These are phyloP conservation scores for Thyatira batis DNA, from an alignment of 2,888 invertebrate species.

Conservation along the genomic window DNA sequence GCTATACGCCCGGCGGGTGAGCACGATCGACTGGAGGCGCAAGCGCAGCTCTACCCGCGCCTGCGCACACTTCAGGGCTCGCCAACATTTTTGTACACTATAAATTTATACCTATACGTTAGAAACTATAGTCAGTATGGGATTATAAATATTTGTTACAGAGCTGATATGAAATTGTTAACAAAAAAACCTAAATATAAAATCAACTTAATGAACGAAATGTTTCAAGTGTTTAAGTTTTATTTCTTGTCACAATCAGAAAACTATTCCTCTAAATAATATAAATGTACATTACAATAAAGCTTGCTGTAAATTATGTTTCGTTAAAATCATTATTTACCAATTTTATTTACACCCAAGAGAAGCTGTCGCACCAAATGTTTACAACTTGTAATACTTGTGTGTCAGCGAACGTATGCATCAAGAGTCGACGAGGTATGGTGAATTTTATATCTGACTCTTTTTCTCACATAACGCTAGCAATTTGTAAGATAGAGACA, in stretches of 20 bases:
- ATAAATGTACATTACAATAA: background rate
- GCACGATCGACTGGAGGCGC: constrained; percentile 74
- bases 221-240: too few relatives aligned
- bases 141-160: too few relatives aligned
- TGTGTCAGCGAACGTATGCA: constrained; percentile 72
- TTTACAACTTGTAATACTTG: constrained; percentile 63
- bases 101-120: background rate
- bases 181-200: too few relatives aligned
- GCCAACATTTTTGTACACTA: constrained; percentile 51
- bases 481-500: constrained; percentile 39
- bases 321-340: background rate
- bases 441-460: constrained; percentile 44
- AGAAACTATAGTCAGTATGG: too few relatives aligned
- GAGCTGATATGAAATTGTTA: too few relatives aligned
- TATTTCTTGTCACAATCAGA: too few relatives aligned
- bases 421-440: constrained; percentile 39
- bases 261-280: too few relatives aligned
- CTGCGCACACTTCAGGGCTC: constrained; percentile 49
- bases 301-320: background rate
- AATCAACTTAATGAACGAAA: too few relatives aligned
- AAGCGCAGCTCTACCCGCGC: constrained; percentile 64
- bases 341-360: background rate
- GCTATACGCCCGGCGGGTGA: constrained; percentile 57
- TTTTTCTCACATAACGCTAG: constrained; percentile 30
- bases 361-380: constrained; percentile 35